Conservation (phyloP, 2,888 invertebrate species). For the Ormyrus thymus region DNA sequence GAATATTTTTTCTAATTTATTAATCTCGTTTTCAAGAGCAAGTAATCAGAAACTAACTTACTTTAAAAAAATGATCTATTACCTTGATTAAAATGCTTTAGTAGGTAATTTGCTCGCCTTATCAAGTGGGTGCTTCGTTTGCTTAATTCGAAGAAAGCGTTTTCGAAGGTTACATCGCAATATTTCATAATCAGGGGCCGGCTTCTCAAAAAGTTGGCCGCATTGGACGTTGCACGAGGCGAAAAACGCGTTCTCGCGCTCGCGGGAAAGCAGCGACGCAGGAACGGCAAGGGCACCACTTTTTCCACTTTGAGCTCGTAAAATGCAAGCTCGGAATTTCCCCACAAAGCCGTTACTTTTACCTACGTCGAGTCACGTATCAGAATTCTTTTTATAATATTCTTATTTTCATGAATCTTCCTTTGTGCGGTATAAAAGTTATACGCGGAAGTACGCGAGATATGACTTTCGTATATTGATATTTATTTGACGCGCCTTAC, state of each 20-base stretch:
- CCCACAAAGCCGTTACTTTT: constrained; percentile 39
- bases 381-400: constrained; percentile 49
- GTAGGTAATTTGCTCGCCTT: no score
- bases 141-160: neutral
- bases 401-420: constrained; percentile 55
- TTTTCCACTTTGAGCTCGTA: constrained; percentile 51
- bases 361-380: constrained; percentile 40
- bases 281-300: constrained; percentile 12
- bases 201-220: constrained; percentile 2
- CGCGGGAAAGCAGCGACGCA: neutral
- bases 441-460: neutral
- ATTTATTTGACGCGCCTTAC: constrained; percentile 38
- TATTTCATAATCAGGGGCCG: constrained; percentile 29
- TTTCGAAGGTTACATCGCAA: neutral
- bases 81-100: no score
- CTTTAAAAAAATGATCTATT: no score
- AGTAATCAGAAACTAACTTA: no score
- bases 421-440: constrained; percentile 39
- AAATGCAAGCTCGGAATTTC: constrained; percentile 42
- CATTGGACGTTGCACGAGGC: neutral
- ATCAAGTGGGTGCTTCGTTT: neutral
- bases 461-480: constrained; percentile 16
- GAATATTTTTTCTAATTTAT: no score
- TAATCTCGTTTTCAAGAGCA: no score
- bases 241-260: neutral